These are phyloP conservation scores for Romanogobio albipinnatus DNA, from an alignment of 2,113 vertebrate species.

Conservation along the genomic window DNA sequence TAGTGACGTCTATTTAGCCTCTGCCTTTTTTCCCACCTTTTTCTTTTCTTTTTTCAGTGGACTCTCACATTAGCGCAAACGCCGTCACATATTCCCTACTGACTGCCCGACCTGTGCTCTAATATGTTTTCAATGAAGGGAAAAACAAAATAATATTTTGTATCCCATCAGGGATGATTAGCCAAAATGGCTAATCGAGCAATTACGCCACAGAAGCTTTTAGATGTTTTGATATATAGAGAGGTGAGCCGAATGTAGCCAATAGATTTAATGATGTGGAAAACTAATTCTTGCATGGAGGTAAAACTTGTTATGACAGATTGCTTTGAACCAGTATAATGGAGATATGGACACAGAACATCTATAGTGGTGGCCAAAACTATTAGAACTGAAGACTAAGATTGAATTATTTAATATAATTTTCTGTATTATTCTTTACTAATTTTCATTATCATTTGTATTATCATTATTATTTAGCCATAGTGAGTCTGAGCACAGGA, in stretches of 20 bases:
- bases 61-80: conserved; percentile 24
- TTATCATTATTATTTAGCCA: no score
- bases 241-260: conserved; percentile 54
- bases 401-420: no score
- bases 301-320: conserved; percentile 70
- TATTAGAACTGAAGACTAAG: no score
- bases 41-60: no score
- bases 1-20: conserved; percentile 36
- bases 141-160: conserved; percentile 13
- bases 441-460: no score
- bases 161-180: conserved; percentile 58
- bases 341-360: conserved; percentile 52
- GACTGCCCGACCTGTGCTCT: conserved; percentile 13
- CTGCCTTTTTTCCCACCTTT: not conserved
- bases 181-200: conserved; percentile 64
- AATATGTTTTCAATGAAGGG: conserved; percentile 41
- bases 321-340: conserved; percentile 63
- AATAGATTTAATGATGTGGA: conserved; percentile 69
- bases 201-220: conserved; percentile 65
- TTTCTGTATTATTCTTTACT: no score
- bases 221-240: conserved; percentile 58
- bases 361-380: no score
- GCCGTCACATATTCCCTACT: not conserved
- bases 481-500: no score
- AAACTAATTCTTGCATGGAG: conserved; percentile 67